Conservation (phyloP, 1,140 invertebrate genomes). For the Cydia strobilella region DNA sequence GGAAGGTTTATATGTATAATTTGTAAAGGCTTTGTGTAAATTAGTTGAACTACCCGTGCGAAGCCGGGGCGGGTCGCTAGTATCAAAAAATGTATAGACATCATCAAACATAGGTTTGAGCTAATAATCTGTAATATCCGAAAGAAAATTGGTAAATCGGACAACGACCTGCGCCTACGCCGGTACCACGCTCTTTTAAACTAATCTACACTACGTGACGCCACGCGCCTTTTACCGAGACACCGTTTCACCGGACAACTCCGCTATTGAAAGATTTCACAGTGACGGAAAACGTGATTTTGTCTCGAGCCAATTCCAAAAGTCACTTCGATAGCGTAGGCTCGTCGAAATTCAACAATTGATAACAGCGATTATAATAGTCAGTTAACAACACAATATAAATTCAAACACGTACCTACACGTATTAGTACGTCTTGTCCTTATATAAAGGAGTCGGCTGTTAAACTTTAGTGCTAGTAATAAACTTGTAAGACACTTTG, state of each 20-base stretch:
- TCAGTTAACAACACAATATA: not conserved
- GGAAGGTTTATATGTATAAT: too few relatives aligned
- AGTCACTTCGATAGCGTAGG: constrained; percentile 46
- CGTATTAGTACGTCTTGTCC: not conserved
- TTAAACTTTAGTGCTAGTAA: too few relatives aligned
- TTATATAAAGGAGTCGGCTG: too few relatives aligned
- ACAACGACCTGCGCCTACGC: constrained; percentile 48
- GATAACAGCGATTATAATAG: not conserved
- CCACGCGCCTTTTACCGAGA: constrained; percentile 51
- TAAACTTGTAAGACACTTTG: too few relatives aligned
- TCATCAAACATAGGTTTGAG: too few relatives aligned
- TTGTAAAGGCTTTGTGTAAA: too few relatives aligned
- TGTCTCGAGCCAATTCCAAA: constrained; percentile 52
- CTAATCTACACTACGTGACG: constrained; percentile 57
- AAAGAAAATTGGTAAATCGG: constrained; percentile 58
- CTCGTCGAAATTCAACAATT: constrained; percentile 27
- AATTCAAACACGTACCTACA: not conserved
- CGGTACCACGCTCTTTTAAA: constrained; percentile 54
- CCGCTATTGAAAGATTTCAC: constrained; percentile 57
- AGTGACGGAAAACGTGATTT: constrained; percentile 57
- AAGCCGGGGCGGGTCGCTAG: too few relatives aligned
- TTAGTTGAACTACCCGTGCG: too few relatives aligned
- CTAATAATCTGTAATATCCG: constrained; percentile 53
- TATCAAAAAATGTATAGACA: too few relatives aligned
- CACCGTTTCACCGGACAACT: constrained; percentile 52